Evolutionary conservation across 2,888 invertebrate species (phyloP), one percentile per base, ranked within the genome.

Genomic region (Gymnocheta viridis): DNA sequence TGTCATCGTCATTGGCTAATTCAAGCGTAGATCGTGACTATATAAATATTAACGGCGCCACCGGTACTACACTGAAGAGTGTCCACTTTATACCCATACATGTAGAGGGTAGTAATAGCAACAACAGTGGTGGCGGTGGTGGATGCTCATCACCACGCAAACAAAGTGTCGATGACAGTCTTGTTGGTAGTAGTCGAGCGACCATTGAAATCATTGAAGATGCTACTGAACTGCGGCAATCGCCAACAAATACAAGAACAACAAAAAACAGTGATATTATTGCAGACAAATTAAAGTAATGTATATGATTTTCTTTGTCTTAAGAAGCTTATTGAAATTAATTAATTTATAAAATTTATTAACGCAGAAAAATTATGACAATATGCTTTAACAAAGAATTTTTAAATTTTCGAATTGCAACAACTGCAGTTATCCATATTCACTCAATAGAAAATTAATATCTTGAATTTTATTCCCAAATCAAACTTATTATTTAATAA

Each of bases 1-100:
- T 38, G 22, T 27, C 60, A 49, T 19, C 41, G 0, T 60, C 86
- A 22, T 69, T 62, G 24, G 29, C 58, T 19, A 80, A 70, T 51
- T 69, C 81, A 38, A 67, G 56, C 35, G 56, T 6, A 29, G 88
- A 88, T 70, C 87, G 90, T 88, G 91, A 90, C 88, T 89, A 91
- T 90, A 92, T 92, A 86, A 90, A 90, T 88, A 88, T 91, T 77
- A 89, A 90, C 85, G 91, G 89, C 56, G 90, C 90, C 82, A 88
- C 88, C 58, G 90, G 89, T 87, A 89, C 91, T 66, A 89, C 89
- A 79, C 87, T 90, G 84, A 90, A 90, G 54, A 91, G 90, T 87
- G 90, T 89, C 78, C 91, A 91, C 87, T 91, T 91, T 64, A 89
- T 91, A 87, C 91, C 91, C 77, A 91, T 91, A 24, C 90, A 89